Evolutionary conservation across 53 echinoderm and acorn worm species (phyloP).

Genomic region (Antedon mediterranea): DNA sequence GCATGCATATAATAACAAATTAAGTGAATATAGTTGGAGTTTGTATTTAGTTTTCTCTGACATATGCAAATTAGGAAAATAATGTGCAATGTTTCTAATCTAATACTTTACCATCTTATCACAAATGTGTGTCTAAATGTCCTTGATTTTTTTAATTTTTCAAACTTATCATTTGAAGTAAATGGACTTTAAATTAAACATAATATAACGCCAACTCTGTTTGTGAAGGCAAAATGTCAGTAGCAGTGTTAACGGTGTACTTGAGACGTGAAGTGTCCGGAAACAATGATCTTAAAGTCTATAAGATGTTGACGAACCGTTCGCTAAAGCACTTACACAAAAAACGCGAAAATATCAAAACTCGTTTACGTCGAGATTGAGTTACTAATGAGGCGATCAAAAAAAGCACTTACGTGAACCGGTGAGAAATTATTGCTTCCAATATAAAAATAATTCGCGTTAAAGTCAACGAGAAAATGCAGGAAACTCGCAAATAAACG

Average conservation of each 20-base stretch:
- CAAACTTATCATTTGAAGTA: too few relatives aligned
- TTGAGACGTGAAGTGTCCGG: neutral
- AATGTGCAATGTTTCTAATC: too few relatives aligned
- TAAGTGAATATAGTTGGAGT: too few relatives aligned
- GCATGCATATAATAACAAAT: too few relatives aligned
- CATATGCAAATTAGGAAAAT: too few relatives aligned
- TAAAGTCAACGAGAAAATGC: neutral
- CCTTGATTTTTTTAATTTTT: neutral
- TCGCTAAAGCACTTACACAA: neutral
- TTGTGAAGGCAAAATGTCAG: neutral
- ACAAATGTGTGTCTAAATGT: too few relatives aligned
- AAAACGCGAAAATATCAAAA: neutral
- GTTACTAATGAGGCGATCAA: neutral
- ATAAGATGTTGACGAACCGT: neutral
- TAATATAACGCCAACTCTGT: neutral
- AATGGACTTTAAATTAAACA: neutral
- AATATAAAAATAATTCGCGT: neutral
- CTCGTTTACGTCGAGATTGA: neutral
- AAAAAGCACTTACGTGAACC: neutral
- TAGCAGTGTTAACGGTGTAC: neutral
- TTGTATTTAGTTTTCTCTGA: too few relatives aligned
- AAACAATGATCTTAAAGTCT: neutral
- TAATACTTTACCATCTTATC: too few relatives aligned
- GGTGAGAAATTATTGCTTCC: neutral
- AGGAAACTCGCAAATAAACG: neutral